A percentile compares a stretch with the other conserved stretches of the same genome.
These are phyloP conservation scores for Muscicapa comitata DNA, from an alignment of 2,797 vertebrate species.

Conservation along the genomic window DNA sequence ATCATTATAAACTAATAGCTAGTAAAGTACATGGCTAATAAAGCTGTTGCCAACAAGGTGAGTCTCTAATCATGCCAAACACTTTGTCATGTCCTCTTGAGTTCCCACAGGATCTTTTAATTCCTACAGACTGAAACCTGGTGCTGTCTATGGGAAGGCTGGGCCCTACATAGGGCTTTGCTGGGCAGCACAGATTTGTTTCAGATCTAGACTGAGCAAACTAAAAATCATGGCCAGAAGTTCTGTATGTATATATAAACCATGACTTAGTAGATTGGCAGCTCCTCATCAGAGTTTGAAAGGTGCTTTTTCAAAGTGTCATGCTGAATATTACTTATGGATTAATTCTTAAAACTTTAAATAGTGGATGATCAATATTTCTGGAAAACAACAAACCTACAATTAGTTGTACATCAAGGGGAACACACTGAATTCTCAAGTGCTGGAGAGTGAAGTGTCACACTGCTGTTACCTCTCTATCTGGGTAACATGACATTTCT, in stretches of 20 bases:
- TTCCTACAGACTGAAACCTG: neutral
- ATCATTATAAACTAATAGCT: neutral
- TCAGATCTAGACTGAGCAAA: neutral
- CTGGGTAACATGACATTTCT: neutral
- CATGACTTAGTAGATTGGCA: neutral
- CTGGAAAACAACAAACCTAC: neutral
- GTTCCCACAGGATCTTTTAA: neutral
- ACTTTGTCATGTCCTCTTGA: neutral
- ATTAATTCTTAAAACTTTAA: neutral
- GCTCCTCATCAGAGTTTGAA: neutral
- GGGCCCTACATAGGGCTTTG: fast-evolving
- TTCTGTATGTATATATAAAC: neutral
- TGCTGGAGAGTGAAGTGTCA: neutral
- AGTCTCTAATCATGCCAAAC: neutral
- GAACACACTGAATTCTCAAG: neutral
- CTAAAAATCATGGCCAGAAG: neutral
- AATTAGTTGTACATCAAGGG: neutral
- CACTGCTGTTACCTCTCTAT: neutral
- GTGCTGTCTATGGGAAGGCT: neutral
- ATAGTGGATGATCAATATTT: neutral
- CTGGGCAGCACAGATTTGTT: neutral
- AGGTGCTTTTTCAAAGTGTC: neutral
- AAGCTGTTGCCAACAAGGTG: neutral
- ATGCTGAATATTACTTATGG: neutral
- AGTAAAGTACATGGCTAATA: neutral